phyloP scores from a whole-genome alignment of 1,140 invertebrate genomes.

The Musca domestica region DNA sequence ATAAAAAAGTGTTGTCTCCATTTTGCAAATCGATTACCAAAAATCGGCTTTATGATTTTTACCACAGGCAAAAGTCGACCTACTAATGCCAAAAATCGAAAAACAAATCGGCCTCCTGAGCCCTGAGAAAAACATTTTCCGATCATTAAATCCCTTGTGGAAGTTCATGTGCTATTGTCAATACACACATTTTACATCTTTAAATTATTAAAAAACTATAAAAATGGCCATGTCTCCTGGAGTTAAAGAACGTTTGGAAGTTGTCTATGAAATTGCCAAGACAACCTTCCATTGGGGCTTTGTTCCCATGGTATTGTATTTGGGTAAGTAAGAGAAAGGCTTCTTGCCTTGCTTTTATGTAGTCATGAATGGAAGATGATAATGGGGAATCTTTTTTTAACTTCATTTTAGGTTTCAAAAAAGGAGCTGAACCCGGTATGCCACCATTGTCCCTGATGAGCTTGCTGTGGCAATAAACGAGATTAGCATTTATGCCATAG shows the following conservation, averaged over 20 bases:
- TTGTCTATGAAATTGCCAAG: constrained; percentile 61
- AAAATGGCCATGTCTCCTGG: constrained; percentile 54
- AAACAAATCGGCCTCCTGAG: neutral
- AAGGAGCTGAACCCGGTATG: constrained; percentile 65
- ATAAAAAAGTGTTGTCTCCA: no score
- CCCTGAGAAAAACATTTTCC: constrained; percentile 14
- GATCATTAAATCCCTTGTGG: neutral
- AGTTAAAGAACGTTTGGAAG: constrained; percentile 61
- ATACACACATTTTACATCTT: neutral
- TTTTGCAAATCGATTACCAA: no score
- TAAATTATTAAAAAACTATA: neutral
- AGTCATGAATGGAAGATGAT: constrained; percentile 7
- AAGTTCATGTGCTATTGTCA: neutral
- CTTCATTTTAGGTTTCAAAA: constrained; percentile 58
- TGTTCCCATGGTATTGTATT: constrained; percentile 65
- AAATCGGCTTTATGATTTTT: no score
- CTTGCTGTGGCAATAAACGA: constrained; percentile 56
- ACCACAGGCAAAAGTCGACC: no score
- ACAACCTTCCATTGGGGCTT: constrained; percentile 69
- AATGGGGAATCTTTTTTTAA: neutral
- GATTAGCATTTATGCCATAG: neutral
- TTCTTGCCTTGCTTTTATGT: constrained; percentile 7
- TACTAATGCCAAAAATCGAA: no score
- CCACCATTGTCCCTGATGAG: constrained; percentile 59
- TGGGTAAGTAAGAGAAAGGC: constrained; percentile 60